Conservation (phyloP, 2,113 vertebrate genomes). For the Brachyhypopomus occidentalis region DNA sequence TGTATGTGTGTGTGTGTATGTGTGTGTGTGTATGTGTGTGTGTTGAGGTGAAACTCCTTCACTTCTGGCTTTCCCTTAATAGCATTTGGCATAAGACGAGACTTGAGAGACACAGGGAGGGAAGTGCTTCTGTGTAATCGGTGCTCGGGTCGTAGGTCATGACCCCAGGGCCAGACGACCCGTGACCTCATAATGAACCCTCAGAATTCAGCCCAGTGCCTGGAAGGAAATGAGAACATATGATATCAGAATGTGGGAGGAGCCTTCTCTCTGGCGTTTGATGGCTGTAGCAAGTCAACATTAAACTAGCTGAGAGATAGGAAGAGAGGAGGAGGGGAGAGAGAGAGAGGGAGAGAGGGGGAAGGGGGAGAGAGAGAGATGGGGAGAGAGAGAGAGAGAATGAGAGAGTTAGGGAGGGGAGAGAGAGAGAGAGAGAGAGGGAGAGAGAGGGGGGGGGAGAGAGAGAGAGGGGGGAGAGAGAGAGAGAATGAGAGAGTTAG, state of each 20-base stretch:
- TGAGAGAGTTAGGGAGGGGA: neutral
- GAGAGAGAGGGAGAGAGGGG: neutral
- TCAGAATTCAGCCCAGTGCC: neutral
- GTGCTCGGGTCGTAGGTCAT: constrained; percentile 35
- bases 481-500: no score
- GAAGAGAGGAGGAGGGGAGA: neutral
- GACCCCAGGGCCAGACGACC: neutral
- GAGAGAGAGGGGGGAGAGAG: no score
- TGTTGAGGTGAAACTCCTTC: neutral
- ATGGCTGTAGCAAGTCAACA: neutral
- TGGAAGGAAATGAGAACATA: constrained; percentile 34
- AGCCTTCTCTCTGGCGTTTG: neutral
- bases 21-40: constrained; percentile 20
- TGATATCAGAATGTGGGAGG: constrained; percentile 7
- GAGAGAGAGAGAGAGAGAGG: no score
- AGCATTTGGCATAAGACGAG: constrained; percentile 31
- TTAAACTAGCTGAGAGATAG: neutral
- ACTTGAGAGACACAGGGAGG: constrained; percentile 25
- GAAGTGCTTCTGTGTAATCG: constrained; percentile 38
- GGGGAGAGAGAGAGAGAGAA: neutral
- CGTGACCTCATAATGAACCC: neutral
- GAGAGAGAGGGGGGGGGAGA: neutral
- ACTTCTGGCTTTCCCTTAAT: constrained; percentile 34
- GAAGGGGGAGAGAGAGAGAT: no score
- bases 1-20: constrained; percentile 7